Percentiles rank a stretch among this genome's conserved stretches.
phyloP scores from a whole-genome alignment of 2,113 vertebrate species.

The Rhodinocichla rosea region DNA sequence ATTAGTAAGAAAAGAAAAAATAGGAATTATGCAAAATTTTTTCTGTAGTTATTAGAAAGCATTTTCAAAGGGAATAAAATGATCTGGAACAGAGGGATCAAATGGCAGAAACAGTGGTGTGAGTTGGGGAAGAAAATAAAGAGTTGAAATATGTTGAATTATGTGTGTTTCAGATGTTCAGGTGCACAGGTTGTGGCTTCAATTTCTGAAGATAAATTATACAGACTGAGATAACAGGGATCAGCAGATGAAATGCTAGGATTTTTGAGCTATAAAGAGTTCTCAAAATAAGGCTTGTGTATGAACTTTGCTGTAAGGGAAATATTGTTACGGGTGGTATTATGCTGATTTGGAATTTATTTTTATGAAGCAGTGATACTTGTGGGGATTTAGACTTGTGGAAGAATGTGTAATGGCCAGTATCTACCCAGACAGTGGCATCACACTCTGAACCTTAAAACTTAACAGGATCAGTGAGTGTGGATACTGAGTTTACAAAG shows the following conservation, averaged over 20 bases:
- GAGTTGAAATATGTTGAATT: neutral
- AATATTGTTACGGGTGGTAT: neutral
- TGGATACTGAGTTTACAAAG: neutral
- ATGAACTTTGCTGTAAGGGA: neutral
- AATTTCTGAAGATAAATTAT: neutral
- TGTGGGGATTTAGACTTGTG: neutral
- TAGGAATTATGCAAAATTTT: fast-evolving
- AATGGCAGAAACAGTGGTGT: neutral
- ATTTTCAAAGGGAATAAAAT: neutral
- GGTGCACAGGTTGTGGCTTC: neutral
- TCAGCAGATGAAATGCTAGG: neutral
- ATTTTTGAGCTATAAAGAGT: neutral
- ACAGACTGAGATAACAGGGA: neutral
- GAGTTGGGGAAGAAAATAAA: neutral
- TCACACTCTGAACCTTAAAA: neutral
- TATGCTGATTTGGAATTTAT: neutral
- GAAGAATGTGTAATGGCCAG: neutral
- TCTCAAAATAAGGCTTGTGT: neutral
- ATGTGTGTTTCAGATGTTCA: neutral
- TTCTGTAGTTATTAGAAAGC: neutral
- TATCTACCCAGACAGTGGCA: neutral
- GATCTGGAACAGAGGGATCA: neutral
- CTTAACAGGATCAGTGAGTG: neutral
- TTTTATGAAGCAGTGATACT: neutral
- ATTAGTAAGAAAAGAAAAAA: neutral